Conservation (phyloP, 2,113 vertebrate genomes). For the Chionomys nivalis region DNA sequence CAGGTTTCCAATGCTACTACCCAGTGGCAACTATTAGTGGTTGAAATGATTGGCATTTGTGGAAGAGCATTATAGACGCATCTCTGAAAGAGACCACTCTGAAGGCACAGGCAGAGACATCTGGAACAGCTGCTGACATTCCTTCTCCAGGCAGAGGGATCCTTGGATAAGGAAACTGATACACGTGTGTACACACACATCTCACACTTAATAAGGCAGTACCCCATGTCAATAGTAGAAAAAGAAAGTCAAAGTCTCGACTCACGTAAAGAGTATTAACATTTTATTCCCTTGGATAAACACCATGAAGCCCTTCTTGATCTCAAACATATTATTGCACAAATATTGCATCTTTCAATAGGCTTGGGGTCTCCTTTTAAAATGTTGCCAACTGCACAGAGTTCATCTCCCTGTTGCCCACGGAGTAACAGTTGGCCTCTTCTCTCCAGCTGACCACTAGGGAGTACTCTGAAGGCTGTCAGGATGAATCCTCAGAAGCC, state of each 20-base stretch:
- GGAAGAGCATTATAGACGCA: rapidly evolving
- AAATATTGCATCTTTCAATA: slow-evolving; percentile 20
- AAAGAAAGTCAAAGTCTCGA: neutral
- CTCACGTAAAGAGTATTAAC: slow-evolving; percentile 44
- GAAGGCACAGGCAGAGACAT: rapidly evolving
- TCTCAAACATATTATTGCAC: neutral
- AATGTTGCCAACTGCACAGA: neutral
- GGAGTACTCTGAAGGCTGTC: no score
- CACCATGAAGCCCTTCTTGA: neutral
- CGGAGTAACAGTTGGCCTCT: neutral
- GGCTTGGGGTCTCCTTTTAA: neutral
- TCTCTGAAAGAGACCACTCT: rapidly evolving
- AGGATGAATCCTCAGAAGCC: neutral
- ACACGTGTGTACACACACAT: neutral
- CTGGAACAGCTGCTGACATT: neutral
- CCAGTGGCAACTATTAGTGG: no score
- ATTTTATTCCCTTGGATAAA: slow-evolving; percentile 28
- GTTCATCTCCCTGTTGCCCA: neutral
- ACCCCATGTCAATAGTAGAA: neutral
- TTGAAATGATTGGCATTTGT: rapidly evolving
- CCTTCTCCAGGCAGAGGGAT: neutral
- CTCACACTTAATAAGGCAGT: neutral
- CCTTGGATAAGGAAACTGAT: neutral
- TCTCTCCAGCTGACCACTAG: neutral
- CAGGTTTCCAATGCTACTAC: rapidly evolving